Evolutionary conservation across 2,888 invertebrate species (phyloP).

Genomic region (Parthenolecanium corni): DNA sequence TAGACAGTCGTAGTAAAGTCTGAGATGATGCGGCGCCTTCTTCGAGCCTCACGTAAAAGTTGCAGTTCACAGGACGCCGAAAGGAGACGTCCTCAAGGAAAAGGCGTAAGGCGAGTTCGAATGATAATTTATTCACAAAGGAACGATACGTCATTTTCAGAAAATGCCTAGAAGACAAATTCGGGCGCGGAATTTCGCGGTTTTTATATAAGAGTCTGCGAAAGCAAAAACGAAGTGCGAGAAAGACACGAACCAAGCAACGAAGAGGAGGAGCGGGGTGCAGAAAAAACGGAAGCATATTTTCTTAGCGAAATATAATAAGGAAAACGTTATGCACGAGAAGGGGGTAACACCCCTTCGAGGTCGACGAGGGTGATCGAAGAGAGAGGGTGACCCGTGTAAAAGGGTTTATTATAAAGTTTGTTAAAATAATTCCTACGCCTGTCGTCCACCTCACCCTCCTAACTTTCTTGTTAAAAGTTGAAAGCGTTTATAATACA

Average conservation of each 20-base stretch:
- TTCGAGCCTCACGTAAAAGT: no score
- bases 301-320: neutral
- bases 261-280: neutral
- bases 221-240: neutral
- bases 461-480: slow-evolving; percentile 14
- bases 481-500: slow-evolving; percentile 7
- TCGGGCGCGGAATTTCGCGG: slow-evolving; percentile 9
- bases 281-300: neutral
- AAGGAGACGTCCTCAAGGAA: neutral
- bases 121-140: slow-evolving; percentile 26
- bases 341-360: no score
- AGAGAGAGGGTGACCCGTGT: slow-evolving; percentile 6
- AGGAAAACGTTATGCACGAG: neutral
- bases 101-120: neutral
- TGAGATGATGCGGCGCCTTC: no score
- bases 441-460: slow-evolving; percentile 12
- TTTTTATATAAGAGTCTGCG: slow-evolving; percentile 5
- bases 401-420: slow-evolving; percentile 28
- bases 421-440: slow-evolving; percentile 25
- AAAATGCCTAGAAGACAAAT: slow-evolving; percentile 27
- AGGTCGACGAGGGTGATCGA: slow-evolving; percentile 1
- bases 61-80: no score
- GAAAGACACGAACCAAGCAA: neutral
- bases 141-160: slow-evolving; percentile 26
- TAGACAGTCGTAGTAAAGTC: no score